Conservation (phyloP, 2,797 vertebrate genomes). For the Sebastes iracundus region DNA sequence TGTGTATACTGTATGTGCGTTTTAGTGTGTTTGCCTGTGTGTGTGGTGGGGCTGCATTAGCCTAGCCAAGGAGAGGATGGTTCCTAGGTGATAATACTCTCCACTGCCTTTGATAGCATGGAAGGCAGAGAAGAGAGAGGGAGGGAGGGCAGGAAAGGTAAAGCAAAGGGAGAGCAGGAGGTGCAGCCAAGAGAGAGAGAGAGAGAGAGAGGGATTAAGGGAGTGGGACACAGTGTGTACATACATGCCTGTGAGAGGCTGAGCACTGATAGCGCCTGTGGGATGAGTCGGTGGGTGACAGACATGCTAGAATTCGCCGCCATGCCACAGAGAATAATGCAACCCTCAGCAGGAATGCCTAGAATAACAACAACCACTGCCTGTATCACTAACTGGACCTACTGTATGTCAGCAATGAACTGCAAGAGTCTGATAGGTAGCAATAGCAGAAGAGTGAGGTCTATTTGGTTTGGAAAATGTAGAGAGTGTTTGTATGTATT, state of each 20-base stretch:
- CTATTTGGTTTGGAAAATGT: not conserved
- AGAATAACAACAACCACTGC: conserved; percentile 48
- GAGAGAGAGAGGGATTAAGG: conserved; percentile 46
- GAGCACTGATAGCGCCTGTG: conserved; percentile 61
- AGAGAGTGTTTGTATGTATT: not conserved
- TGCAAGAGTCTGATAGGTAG: not conserved
- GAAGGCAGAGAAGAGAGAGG: conserved; percentile 11
- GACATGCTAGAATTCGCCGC: conserved; percentile 63
- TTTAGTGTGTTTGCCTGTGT: not conserved
- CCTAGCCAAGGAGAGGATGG: conserved; percentile 30
- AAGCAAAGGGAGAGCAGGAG: conserved; percentile 34
- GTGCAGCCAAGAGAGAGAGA: conserved; percentile 24
- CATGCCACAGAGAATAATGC: conserved; percentile 56
- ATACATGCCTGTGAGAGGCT: conserved; percentile 68
- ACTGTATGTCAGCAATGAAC: not conserved
- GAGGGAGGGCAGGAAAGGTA: conserved; percentile 15
- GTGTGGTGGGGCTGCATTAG: conserved; percentile 36
- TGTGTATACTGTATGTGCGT: not conserved
- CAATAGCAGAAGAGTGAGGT: not conserved
- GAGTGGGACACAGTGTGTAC: conserved; percentile 56
- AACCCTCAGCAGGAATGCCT: conserved; percentile 63
- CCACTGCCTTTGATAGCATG: conserved; percentile 48
- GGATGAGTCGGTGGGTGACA: conserved; percentile 69
- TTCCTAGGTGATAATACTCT: conserved; percentile 59
- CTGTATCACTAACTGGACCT: conserved; percentile 35